These are phyloP conservation scores for Romanogobio albipinnatus DNA, from an alignment of 2,113 vertebrate genomes.

Conservation along the genomic window DNA sequence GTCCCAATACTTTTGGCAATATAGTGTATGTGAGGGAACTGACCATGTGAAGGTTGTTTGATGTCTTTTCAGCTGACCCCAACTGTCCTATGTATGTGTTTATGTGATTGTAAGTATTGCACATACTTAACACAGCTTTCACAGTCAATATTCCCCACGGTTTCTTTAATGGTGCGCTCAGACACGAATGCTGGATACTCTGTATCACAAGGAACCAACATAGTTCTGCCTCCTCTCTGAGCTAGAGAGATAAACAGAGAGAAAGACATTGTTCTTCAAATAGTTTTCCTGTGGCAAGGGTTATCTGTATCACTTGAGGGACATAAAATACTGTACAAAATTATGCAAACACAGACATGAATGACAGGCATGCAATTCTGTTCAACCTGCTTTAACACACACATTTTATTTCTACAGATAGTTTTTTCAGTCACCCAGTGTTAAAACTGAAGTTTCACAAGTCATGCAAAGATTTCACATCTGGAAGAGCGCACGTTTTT, in stretches of 20 bases:
- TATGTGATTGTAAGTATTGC: slow-evolving; percentile 21
- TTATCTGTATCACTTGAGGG: background rate
- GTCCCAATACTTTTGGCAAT: no score
- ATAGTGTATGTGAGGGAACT: background rate
- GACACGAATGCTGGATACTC: slow-evolving; percentile 98
- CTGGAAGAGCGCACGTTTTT: no score
- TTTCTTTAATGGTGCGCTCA: slow-evolving; percentile 98
- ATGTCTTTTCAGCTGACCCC: background rate
- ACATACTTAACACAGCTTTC: slow-evolving; percentile 95
- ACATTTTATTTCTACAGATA: background rate
- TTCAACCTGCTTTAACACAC: background rate
- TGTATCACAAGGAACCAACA: slow-evolving; percentile 93
- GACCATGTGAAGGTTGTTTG: background rate
- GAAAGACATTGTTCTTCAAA: background rate
- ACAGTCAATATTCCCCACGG: slow-evolving; percentile 91
- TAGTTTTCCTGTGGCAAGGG: background rate
- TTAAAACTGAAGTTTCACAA: background rate
- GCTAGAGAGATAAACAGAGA: slow-evolving; percentile 71
- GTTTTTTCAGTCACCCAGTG: background rate
- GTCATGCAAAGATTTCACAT: background rate
- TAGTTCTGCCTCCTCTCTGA: slow-evolving; percentile 85
- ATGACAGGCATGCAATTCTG: no score
- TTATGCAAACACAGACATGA: background rate
- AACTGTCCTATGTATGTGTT: background rate
- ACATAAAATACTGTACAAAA: background rate